Conservation (phyloP, 2,888 invertebrate species). For the Cephonodes hylas region DNA sequence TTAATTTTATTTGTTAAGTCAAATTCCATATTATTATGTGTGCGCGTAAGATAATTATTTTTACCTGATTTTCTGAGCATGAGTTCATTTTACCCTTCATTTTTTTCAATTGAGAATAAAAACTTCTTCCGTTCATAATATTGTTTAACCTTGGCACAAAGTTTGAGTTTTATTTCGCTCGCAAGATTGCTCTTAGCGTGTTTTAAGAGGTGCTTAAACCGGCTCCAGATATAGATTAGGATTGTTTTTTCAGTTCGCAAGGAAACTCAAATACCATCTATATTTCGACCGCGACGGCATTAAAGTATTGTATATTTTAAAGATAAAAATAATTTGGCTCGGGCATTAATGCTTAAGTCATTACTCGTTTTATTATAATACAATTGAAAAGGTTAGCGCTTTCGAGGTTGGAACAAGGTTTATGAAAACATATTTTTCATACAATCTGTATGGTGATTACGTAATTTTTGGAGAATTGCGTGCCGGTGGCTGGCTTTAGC, state of each 20-base stretch:
- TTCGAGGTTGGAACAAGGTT: neutral
- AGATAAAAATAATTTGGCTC: constrained; percentile 45
- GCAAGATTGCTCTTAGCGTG: constrained; percentile 2
- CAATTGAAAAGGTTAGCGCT: neutral
- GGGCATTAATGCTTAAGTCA: neutral
- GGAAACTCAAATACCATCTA: constrained; percentile 43
- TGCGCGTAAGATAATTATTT: too few species aligned
- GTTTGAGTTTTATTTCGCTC: neutral
- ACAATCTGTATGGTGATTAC: constrained; percentile 27
- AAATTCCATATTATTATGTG: too few species aligned
- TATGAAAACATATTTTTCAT: constrained; percentile 26
- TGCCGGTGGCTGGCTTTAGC: constrained; percentile 31
- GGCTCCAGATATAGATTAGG: constrained; percentile 26
- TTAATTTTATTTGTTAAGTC: too few species aligned
- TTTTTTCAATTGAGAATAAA: neutral
- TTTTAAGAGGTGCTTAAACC: constrained; percentile 21
- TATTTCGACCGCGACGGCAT: constrained; percentile 16
- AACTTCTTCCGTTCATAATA: neutral
- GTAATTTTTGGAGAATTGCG: constrained; percentile 42
- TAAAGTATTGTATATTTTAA: constrained; percentile 33
- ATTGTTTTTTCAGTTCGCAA: constrained; percentile 38
- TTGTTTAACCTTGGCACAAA: neutral
- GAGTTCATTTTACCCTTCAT: neutral
- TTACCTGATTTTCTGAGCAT: too few species aligned
- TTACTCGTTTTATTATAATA: neutral